Conservation (phyloP, 2,797 vertebrate genomes). For the Borostomias antarcticus region DNA sequence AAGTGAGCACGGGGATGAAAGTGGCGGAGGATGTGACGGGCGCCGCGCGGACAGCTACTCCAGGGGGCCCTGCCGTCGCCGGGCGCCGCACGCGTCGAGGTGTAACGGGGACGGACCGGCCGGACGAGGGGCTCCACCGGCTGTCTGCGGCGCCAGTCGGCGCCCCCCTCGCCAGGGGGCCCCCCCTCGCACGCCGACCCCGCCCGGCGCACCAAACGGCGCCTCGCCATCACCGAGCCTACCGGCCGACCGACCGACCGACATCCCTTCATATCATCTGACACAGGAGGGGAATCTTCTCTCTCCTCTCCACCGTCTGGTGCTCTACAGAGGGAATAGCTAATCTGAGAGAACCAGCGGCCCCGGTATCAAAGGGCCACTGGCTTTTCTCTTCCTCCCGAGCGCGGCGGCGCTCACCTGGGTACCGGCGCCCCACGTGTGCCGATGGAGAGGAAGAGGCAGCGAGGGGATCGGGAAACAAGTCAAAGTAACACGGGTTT, state of each 20-base stretch:
- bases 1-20: slow-evolving; percentile 80
- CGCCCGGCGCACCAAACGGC: slow-evolving; percentile 58
- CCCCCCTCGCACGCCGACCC: slow-evolving; percentile 64
- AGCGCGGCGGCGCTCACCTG: slow-evolving; percentile 65
- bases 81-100: slow-evolving; percentile 48
- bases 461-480: slow-evolving; percentile 74
- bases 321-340: slow-evolving; percentile 75
- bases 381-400: slow-evolving; percentile 71
- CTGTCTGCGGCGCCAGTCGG: slow-evolving; percentile 63
- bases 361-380: slow-evolving; percentile 73
- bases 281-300: slow-evolving; percentile 61
- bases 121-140: slow-evolving; percentile 62
- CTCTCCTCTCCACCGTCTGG: slow-evolving; percentile 61
- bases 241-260: slow-evolving; percentile 54
- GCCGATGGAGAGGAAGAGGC: slow-evolving; percentile 42
- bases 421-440: slow-evolving; percentile 69
- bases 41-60: slow-evolving; percentile 72
- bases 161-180: slow-evolving; percentile 59
- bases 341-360: slow-evolving; percentile 75
- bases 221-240: slow-evolving; percentile 50
- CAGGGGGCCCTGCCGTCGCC: slow-evolving; percentile 68
- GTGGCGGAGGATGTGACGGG: slow-evolving; percentile 74
- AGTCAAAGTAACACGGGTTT: slow-evolving; percentile 78
- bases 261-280: slow-evolving; percentile 55
- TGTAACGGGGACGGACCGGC: slow-evolving; percentile 73